These are phyloP conservation scores for Anguilla anguilla DNA, from an alignment of 2,797 vertebrate genomes.

Conservation along the genomic window DNA sequence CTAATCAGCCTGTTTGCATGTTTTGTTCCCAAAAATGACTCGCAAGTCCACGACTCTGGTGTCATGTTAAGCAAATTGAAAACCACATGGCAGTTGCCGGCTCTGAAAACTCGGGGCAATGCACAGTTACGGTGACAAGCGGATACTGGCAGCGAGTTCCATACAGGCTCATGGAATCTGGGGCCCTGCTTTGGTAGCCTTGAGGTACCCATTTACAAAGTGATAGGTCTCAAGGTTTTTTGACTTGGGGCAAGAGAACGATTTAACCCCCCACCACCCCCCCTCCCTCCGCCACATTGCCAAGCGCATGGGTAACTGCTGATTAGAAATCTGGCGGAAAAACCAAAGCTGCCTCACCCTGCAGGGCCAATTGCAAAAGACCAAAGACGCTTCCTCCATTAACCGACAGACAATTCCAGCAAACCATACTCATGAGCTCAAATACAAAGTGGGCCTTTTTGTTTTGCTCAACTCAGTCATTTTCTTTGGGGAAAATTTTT, in stretches of 20 bases:
- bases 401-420: slow-evolving; percentile 32
- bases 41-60: slow-evolving; percentile 67
- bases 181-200: slow-evolving; percentile 68
- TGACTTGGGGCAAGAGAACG: slow-evolving; percentile 74
- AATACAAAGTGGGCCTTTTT: neutral
- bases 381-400: slow-evolving; percentile 60
- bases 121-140: slow-evolving; percentile 46
- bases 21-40: slow-evolving; percentile 56
- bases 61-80: slow-evolving; percentile 73
- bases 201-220: slow-evolving; percentile 78
- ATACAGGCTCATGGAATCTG: slow-evolving; percentile 60
- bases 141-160: slow-evolving; percentile 60
- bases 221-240: slow-evolving; percentile 77
- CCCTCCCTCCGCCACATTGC: slow-evolving; percentile 56
- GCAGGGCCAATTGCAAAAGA: slow-evolving; percentile 52
- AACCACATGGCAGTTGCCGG: slow-evolving; percentile 25
- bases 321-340: slow-evolving; percentile 79
- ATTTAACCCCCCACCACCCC: slow-evolving; percentile 69
- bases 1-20: slow-evolving; percentile 18
- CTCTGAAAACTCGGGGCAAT: slow-evolving; percentile 52
- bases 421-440: slow-evolving; percentile 22
- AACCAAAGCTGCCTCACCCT: slow-evolving; percentile 65
- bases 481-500: neutral
- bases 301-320: slow-evolving; percentile 81
- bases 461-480: neutral